These are phyloP conservation scores for Acanthosepion esculentum DNA, from an alignment of 2,888 invertebrate genomes.

Conservation along the genomic window DNA sequence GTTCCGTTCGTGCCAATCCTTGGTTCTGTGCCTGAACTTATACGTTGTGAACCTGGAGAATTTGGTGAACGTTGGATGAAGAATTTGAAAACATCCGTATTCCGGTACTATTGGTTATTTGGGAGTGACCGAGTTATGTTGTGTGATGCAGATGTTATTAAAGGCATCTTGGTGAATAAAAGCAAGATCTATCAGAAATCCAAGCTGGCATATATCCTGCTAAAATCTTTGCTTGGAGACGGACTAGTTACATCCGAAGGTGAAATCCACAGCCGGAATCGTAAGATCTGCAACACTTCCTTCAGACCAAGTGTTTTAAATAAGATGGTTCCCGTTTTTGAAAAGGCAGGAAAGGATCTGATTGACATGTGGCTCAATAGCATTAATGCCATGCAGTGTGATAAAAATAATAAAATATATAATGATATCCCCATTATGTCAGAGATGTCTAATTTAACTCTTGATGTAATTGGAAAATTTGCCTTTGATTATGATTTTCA, in stretches of 20 bases:
- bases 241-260: constrained; percentile 2
- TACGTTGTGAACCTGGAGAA: too few species aligned
- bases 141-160: constrained; percentile 58
- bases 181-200: constrained; percentile 58
- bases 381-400: neutral
- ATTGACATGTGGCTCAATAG: neutral
- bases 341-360: neutral
- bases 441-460: constrained; percentile 50
- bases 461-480: constrained; percentile 63
- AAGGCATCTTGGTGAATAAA: constrained; percentile 59
- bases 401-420: neutral
- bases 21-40: too few species aligned
- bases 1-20: too few species aligned
- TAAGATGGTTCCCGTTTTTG: neutral
- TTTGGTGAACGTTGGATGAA: too few species aligned
- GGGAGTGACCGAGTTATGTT: constrained; percentile 57
- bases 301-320: neutral
- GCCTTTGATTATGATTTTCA: constrained; percentile 62
- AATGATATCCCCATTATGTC: neutral
- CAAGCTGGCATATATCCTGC: neutral
- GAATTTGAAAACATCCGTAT: too few species aligned
- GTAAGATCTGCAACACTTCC: constrained; percentile 24
- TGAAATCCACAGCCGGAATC: constrained; percentile 15
- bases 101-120: too few species aligned
- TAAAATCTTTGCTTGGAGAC: neutral